A percentile compares a stretch with the other conserved stretches of the same genome.
Evolutionary conservation across 2,888 invertebrate genomes (phyloP).

Genomic region (Drosophila aldrichi): DNA sequence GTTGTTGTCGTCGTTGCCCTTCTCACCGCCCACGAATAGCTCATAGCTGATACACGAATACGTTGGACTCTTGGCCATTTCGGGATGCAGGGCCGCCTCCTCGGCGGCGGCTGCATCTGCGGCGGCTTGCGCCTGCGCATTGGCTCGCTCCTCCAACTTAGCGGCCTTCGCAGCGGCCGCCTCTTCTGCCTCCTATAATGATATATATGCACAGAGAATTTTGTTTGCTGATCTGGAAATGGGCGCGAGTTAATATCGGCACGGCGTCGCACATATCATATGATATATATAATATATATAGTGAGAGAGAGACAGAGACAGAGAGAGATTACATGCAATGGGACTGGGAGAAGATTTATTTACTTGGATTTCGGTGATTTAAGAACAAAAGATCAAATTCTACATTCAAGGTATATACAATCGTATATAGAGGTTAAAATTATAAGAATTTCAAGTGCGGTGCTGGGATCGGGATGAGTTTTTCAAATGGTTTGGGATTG

Average conservation of each 20-base stretch:
- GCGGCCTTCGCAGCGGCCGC: constrained; percentile 89
- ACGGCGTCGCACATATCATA: constrained; percentile 15
- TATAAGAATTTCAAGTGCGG: constrained; percentile 55
- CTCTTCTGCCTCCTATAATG: constrained; percentile 92
- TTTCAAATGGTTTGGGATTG: neutral
- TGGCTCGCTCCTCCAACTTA: constrained; percentile 86
- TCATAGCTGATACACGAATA: constrained; percentile 97
- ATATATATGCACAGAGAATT: constrained; percentile 44
- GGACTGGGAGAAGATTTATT: neutral
- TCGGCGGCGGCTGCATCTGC: constrained; percentile 87
- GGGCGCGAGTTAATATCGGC: constrained; percentile 37
- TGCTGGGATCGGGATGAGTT: constrained; percentile 35
- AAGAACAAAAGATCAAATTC: constrained; percentile 23
- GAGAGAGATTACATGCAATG: constrained; percentile 1
- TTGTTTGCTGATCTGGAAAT: constrained; percentile 39
- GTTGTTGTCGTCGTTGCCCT: constrained; percentile 95
- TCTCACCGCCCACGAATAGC: constrained; percentile 94
- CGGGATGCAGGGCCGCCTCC: constrained; percentile 86
- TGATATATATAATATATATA: neutral
- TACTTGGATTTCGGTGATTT: neutral
- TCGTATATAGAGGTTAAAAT: constrained; percentile 2
- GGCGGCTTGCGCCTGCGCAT: constrained; percentile 86
- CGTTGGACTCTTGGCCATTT: constrained; percentile 95
- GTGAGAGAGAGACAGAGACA: constrained; percentile 7
- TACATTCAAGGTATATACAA: constrained; percentile 12